Conservation (phyloP, 2,888 invertebrate species). For the Halictus quadricinctus region DNA sequence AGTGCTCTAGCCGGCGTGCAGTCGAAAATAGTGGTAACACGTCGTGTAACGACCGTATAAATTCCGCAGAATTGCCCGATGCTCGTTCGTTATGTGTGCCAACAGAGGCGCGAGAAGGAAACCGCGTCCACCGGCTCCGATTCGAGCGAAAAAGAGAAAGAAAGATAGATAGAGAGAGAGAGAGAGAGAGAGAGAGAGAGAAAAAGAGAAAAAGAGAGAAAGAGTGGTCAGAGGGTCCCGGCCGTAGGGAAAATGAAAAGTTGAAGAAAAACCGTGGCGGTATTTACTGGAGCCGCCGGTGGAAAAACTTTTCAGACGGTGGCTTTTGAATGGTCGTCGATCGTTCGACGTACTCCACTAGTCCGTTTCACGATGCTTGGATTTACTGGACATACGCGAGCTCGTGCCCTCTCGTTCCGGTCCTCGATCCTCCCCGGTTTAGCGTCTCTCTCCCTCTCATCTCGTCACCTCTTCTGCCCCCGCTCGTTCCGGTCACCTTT, state of each 20-base stretch:
- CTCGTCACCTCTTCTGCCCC: not conserved
- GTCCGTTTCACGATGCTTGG: slow-evolving; percentile 65
- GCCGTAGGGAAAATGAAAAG: slow-evolving; percentile 52
- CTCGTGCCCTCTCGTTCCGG: not conserved
- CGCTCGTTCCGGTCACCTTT: slow-evolving; percentile 29
- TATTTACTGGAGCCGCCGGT: slow-evolving; percentile 67
- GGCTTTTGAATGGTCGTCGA: slow-evolving; percentile 72
- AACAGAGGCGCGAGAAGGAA: slow-evolving; percentile 39
- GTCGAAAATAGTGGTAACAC: slow-evolving; percentile 66
- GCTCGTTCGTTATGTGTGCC: slow-evolving; percentile 68
- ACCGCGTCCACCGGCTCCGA: slow-evolving; percentile 13
- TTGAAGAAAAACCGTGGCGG: slow-evolving; percentile 69
- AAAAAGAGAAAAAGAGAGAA: not conserved
- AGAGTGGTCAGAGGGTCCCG: slow-evolving; percentile 9
- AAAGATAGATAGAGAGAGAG: slow-evolving; percentile 19
- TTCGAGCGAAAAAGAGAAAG: slow-evolving; percentile 3
- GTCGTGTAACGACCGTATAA: slow-evolving; percentile 70
- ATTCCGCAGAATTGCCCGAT: slow-evolving; percentile 68
- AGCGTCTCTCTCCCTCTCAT: not conserved
- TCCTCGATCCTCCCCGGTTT: not conserved
- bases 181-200: not conserved
- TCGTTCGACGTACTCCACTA: slow-evolving; percentile 67
- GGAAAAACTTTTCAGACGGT: slow-evolving; percentile 73
- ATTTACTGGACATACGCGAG: slow-evolving; percentile 60
- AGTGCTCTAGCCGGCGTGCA: slow-evolving; percentile 48